phyloP scores from a whole-genome alignment of 2,888 invertebrate genomes.

The Esperia sulphurella region DNA sequence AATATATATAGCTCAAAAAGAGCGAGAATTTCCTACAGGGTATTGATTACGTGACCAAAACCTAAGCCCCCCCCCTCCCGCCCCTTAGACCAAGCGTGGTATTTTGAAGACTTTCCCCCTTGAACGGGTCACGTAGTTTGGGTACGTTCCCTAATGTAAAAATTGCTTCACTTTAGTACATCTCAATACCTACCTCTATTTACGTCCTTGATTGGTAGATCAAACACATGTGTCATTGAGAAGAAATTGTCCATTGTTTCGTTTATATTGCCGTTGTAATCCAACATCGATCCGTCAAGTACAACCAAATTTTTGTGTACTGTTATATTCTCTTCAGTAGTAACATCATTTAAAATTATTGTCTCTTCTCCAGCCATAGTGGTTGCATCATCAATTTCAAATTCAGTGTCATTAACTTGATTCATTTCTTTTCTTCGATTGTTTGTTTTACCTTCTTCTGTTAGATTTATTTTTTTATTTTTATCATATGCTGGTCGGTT shows the following conservation, averaged over 20 bases:
- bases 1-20: too few relatives aligned
- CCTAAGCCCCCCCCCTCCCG: too few relatives aligned
- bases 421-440: background rate
- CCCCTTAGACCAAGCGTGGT: too few relatives aligned
- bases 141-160: too few relatives aligned
- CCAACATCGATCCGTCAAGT: conserved; percentile 38
- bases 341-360: background rate
- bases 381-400: too few relatives aligned
- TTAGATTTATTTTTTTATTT: conserved; percentile 1
- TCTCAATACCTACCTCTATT: background rate
- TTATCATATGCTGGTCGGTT: conserved; percentile 2
- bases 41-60: too few relatives aligned
- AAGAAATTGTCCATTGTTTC: conserved; percentile 56
- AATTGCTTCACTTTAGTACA: background rate
- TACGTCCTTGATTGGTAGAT: conserved; percentile 35
- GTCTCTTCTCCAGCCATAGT: background rate
- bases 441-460: background rate
- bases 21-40: too few relatives aligned
- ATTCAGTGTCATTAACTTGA: background rate
- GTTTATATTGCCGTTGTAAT: conserved; percentile 38
- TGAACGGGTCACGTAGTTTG: too few relatives aligned
- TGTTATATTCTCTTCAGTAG: background rate
- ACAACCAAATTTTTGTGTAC: conserved; percentile 36
- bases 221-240: conserved; percentile 49
- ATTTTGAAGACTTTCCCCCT: too few relatives aligned